Evolutionary conservation across 2,888 invertebrate genomes (phyloP).

Genomic region (Melieria picta): DNA sequence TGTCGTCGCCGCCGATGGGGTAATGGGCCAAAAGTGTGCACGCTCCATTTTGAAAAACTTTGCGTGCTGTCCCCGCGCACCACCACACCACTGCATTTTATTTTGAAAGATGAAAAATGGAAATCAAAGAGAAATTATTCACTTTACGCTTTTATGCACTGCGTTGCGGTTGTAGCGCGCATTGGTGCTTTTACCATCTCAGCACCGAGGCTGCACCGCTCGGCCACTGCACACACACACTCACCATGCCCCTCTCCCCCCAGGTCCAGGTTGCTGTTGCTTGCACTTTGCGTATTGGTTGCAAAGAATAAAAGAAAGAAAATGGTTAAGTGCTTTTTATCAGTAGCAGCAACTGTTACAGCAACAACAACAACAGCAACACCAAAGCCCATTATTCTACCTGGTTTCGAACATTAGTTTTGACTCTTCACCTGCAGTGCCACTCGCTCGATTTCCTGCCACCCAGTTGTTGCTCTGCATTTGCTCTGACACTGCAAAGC

Average conservation of each 20-base stretch:
- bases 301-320: neutral
- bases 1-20: too few species aligned
- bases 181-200: conserved; percentile 4
- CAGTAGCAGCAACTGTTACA: conserved; percentile 8
- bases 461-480: too few species aligned
- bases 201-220: neutral
- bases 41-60: neutral
- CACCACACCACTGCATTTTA: neutral
- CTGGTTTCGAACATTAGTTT: too few species aligned
- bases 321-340: conserved; percentile 25
- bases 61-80: neutral
- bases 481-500: too few species aligned
- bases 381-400: neutral
- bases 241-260: neutral
- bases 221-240: conserved; percentile 12
- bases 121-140: conserved; percentile 64
- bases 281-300: neutral
- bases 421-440: too few species aligned
- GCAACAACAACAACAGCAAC: neutral
- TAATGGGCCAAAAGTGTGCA: neutral
- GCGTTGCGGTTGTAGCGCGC: neutral
- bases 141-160: conserved; percentile 48
- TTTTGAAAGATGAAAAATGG: conserved; percentile 46
- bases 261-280: conserved; percentile 8
- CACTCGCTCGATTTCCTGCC: too few species aligned